Conservation (phyloP, 2,797 vertebrate species). For the Macroramphosus scolopax region DNA sequence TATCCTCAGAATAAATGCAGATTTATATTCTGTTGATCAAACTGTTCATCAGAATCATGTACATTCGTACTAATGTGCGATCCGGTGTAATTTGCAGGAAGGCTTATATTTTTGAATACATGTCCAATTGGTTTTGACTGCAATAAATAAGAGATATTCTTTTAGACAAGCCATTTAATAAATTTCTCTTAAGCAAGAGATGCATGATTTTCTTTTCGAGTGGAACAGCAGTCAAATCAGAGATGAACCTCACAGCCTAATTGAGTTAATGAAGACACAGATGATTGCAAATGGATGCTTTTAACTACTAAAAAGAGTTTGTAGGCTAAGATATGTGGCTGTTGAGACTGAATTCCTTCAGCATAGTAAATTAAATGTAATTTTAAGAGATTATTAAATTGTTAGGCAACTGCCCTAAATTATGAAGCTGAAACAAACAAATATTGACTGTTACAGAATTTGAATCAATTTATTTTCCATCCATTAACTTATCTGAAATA, state of each 20-base stretch:
- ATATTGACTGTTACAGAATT: not conserved
- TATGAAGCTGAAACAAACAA: not conserved
- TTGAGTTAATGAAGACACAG: slow-evolving; percentile 5
- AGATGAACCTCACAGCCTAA: not conserved
- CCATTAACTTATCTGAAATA: slow-evolving; percentile 5
- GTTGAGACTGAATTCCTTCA: not conserved
- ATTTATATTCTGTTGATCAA: too few species aligned
- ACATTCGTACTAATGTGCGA: too few species aligned
- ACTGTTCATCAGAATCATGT: too few species aligned
- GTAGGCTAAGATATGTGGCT: not conserved
- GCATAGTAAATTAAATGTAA: not conserved
- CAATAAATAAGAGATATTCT: too few species aligned
- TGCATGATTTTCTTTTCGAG: not conserved
- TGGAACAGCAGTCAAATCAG: not conserved
- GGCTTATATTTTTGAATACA: too few species aligned
- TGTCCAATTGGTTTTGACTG: too few species aligned
- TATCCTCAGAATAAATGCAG: too few species aligned
- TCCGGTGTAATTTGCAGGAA: too few species aligned
- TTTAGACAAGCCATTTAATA: too few species aligned
- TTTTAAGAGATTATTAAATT: slow-evolving; percentile 4
- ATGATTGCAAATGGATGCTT: slow-evolving; percentile 3
- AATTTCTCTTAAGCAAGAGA: slow-evolving; percentile 5
- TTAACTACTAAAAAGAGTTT: slow-evolving; percentile 8
- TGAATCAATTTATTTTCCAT: not conserved
- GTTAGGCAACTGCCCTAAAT: not conserved